These are phyloP conservation scores for Lasioglossum lativentre DNA, from an alignment of 2,888 invertebrate species.

Conservation along the genomic window DNA sequence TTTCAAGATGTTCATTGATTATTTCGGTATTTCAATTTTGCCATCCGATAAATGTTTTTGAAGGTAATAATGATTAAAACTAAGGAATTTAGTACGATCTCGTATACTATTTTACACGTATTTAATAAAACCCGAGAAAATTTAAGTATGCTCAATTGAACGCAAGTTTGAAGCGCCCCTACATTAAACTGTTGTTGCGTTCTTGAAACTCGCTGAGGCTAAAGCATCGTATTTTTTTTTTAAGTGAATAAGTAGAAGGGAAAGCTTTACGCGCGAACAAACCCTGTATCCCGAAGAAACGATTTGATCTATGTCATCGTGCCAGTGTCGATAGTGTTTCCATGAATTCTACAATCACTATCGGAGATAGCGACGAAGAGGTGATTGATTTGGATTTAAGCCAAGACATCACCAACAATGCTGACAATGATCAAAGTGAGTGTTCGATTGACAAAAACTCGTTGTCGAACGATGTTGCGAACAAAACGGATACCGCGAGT, in stretches of 20 bases:
- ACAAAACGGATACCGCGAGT: slow-evolving; percentile 13
- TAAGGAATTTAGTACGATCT: background rate
- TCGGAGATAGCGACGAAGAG: slow-evolving; percentile 62
- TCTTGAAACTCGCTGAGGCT: slow-evolving; percentile 6
- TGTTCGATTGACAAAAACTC: slow-evolving; percentile 31
- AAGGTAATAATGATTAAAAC: background rate
- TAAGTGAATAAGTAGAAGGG: background rate
- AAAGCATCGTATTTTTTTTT: slow-evolving; percentile 24
- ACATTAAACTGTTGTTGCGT: slow-evolving; percentile 15
- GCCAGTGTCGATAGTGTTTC: slow-evolving; percentile 33
- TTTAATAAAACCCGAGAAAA: background rate
- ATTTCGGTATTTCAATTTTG: background rate
- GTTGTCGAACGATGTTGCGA: slow-evolving; percentile 21
- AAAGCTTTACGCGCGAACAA: background rate
- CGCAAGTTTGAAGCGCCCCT: slow-evolving; percentile 50
- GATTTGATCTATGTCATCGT: slow-evolving; percentile 44
- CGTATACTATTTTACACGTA: background rate
- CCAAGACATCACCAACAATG: slow-evolving; percentile 56
- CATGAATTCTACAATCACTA: slow-evolving; percentile 57
- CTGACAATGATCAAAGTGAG: slow-evolving; percentile 47
- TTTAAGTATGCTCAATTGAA: background rate
- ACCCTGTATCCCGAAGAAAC: background rate
- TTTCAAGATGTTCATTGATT: background rate
- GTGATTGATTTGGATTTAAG: slow-evolving; percentile 71
- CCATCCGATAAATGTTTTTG: background rate